Conservation (phyloP, 2,888 invertebrate species). For the Labia minor region DNA sequence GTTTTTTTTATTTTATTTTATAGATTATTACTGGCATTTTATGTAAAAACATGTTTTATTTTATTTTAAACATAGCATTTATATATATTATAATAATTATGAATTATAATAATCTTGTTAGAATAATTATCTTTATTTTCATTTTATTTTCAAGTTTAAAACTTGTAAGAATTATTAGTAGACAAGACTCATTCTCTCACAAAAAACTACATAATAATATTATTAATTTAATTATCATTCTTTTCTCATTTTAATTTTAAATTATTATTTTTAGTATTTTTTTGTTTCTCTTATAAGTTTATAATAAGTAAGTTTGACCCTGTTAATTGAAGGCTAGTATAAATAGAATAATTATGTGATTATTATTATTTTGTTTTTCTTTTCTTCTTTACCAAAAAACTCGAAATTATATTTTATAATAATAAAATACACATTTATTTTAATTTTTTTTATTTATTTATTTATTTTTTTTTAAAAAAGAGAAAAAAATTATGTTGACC, state of each 20-base stretch:
- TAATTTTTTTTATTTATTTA: constrained; percentile 14
- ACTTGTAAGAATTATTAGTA: constrained; percentile 19
- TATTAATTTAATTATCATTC: background rate
- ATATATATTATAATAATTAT: constrained; percentile 17
- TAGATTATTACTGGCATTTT: constrained; percentile 8
- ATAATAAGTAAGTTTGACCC: constrained; percentile 27
- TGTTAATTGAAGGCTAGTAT: constrained; percentile 28
- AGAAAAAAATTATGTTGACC: background rate
- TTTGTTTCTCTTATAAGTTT: constrained; percentile 22
- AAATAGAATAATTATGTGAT: constrained; percentile 22
- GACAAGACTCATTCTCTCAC: constrained; percentile 13
- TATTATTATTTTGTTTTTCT: too few relatives aligned
- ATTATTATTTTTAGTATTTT: constrained; percentile 25
- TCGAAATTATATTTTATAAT: constrained; percentile 16
- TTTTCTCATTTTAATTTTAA: background rate
- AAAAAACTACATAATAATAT: constrained; percentile 21
- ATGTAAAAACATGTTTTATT: background rate
- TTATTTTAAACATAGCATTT: background rate
- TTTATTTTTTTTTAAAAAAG: background rate
- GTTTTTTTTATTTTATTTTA: background rate
- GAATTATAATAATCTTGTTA: constrained; percentile 19
- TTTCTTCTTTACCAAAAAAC: background rate
- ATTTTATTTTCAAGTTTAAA: constrained; percentile 18
- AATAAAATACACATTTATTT: constrained; percentile 15
- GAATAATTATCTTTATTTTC: constrained; percentile 18